These are phyloP conservation scores for Cynopterus brachyotis DNA, from an alignment of 2,113 vertebrate genomes.

Conservation along the genomic window DNA sequence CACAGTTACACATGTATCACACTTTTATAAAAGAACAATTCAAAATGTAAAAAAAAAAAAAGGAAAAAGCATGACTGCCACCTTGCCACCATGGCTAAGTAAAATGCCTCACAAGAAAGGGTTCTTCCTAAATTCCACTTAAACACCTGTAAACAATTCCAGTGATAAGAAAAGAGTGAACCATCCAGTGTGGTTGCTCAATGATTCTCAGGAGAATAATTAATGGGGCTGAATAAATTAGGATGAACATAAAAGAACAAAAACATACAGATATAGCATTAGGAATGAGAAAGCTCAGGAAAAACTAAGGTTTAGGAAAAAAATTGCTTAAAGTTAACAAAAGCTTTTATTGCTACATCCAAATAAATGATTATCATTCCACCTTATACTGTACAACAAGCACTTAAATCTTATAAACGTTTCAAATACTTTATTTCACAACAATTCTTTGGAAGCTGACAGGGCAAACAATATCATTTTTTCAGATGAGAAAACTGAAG, in stretches of 20 bases:
- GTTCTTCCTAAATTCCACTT: neutral
- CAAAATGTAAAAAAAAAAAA: neutral
- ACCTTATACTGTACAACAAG: neutral
- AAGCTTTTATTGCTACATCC: constrained; percentile 29
- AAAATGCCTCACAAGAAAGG: neutral
- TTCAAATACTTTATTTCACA: neutral
- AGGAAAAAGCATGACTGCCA: neutral
- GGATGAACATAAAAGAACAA: constrained; percentile 2
- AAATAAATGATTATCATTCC: neutral
- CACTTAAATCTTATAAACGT: neutral
- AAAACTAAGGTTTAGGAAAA: neutral
- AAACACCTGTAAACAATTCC: neutral
- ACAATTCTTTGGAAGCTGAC: neutral
- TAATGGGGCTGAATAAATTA: neutral
- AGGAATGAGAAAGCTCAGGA: constrained; percentile 19
- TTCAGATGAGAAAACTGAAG: constrained; percentile 8
- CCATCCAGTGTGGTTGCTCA: neutral
- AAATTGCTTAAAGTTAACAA: neutral
- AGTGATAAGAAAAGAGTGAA: constrained; percentile 10
- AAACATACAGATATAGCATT: neutral
- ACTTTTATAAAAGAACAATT: constrained; percentile 9
- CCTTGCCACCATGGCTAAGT: neutral
- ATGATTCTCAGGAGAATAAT: neutral
- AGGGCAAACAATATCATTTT: constrained; percentile 10
- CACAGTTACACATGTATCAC: neutral